A percentile compares a stretch with the other conserved stretches of the same genome.
Conservation (phyloP, 2,113 vertebrate species). For the Zosterops lateralis region DNA sequence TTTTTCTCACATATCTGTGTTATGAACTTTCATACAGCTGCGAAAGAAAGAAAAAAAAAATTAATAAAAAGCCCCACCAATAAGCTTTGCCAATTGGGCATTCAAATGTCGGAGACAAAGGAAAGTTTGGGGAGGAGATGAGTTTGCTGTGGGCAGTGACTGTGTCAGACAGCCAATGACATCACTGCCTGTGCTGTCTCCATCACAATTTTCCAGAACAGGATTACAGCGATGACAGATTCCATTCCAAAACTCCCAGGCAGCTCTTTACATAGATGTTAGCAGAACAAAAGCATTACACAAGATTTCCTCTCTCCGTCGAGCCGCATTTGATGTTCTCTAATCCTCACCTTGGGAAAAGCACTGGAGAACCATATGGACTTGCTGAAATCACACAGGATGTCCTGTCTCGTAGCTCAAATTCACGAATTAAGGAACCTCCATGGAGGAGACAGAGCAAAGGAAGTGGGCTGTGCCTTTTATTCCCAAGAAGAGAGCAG, state of each 20-base stretch:
- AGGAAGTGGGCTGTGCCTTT: neutral
- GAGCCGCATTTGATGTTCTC: conserved; percentile 53
- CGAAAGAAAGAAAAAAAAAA: neutral
- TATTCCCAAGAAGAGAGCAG: neutral
- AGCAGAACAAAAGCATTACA: conserved; percentile 71
- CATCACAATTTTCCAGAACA: conserved; percentile 60
- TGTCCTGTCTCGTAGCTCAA: neutral
- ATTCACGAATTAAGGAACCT: neutral
- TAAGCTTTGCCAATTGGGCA: neutral
- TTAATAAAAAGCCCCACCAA: neutral
- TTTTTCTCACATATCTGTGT: conserved; percentile 36
- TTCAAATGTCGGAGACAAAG: neutral
- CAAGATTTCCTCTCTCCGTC: conserved; percentile 45
- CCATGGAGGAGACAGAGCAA: neutral
- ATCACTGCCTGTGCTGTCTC: conserved; percentile 51
- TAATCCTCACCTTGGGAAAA: conserved; percentile 70
- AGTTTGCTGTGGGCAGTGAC: conserved; percentile 11
- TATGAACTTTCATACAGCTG: conserved; percentile 58
- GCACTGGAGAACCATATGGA: conserved; percentile 22
- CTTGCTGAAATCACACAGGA: conserved; percentile 44
- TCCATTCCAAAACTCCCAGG: conserved; percentile 70
- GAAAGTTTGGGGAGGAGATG: conserved; percentile 18
- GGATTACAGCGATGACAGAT: conserved; percentile 59
- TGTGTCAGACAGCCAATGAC: conserved; percentile 38
- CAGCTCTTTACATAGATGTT: conserved; percentile 62